phyloP scores from a whole-genome alignment of 2,113 vertebrate genomes.

The Sapajus apella region DNA sequence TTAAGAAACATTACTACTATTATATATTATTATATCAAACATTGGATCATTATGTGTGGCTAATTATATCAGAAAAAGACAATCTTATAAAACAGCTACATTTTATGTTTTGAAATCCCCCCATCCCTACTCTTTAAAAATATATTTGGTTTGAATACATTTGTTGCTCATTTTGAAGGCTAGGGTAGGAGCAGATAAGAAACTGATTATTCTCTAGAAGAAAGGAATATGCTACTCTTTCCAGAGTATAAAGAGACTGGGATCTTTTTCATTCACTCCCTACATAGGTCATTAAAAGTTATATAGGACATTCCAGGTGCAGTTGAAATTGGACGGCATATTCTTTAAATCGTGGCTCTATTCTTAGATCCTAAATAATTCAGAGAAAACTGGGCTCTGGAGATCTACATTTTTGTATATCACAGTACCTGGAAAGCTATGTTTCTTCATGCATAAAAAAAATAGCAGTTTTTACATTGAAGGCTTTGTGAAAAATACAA shows the following conservation, averaged over 20 bases:
- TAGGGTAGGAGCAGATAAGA: not conserved
- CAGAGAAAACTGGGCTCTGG: not conserved
- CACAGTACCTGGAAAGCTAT: not conserved
- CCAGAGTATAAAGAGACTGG: not conserved
- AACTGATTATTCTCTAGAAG: not conserved
- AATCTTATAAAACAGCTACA: not conserved
- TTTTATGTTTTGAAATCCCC: not conserved
- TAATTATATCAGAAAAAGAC: not conserved
- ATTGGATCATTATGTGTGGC: not conserved
- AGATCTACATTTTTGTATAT: not conserved
- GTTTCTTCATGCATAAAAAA: not conserved
- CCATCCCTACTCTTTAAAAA: not conserved
- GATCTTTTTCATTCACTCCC: not conserved
- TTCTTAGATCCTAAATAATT: not conserved
- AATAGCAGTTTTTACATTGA: not conserved
- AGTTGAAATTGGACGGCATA: not conserved
- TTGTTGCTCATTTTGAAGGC: constrained; percentile 3
- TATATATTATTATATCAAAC: not conserved
- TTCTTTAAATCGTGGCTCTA: not conserved
- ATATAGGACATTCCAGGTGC: not conserved
- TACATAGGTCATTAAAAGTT: not conserved
- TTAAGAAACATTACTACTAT: not conserved
- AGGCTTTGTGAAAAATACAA: not conserved
- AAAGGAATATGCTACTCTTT: not conserved
- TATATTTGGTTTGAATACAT: not conserved